Percentiles rank a stretch among this genome's conserved stretches.
Conservation (phyloP, 2,113 vertebrate species). For the Ochotona curzoniae region DNA sequence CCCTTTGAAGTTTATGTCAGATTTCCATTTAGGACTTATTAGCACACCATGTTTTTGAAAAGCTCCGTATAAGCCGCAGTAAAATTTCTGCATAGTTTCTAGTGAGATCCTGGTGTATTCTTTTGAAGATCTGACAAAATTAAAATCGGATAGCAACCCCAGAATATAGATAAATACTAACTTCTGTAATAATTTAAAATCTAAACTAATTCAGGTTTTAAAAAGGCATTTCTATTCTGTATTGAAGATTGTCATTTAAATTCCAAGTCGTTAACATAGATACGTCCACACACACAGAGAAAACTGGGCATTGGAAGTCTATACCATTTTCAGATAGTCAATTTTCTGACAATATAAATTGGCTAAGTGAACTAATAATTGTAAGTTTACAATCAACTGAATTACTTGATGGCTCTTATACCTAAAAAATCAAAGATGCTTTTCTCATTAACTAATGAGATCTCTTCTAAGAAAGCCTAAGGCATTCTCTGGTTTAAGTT, state of each 20-base stretch:
- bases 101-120: not conserved
- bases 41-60: not conserved
- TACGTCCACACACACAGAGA: not conserved
- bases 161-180: slow-evolving; percentile 20
- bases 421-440: not conserved
- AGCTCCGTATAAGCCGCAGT: slow-evolving; percentile 4
- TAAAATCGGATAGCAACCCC: slow-evolving; percentile 30
- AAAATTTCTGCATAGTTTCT: slow-evolving; percentile 30
- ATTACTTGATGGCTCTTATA: not conserved
- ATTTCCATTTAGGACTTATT: slow-evolving; percentile 32
- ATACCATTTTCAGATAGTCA: not conserved
- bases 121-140: slow-evolving; percentile 10
- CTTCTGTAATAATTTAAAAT: slow-evolving; percentile 38
- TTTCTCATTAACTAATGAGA: not conserved
- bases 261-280: slow-evolving; percentile 14
- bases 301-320: not conserved
- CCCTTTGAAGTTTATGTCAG: slow-evolving; percentile 15
- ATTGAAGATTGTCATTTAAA: not conserved
- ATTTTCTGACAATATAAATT: not conserved
- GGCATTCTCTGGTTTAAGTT: not conserved
- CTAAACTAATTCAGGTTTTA: not conserved
- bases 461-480: not conserved
- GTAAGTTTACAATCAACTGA: not conserved
- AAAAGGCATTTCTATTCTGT: not conserved
- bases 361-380: not conserved